Evolutionary conservation across 2,888 invertebrate genomes (phyloP).

Genomic region (Adineta ricciae): DNA sequence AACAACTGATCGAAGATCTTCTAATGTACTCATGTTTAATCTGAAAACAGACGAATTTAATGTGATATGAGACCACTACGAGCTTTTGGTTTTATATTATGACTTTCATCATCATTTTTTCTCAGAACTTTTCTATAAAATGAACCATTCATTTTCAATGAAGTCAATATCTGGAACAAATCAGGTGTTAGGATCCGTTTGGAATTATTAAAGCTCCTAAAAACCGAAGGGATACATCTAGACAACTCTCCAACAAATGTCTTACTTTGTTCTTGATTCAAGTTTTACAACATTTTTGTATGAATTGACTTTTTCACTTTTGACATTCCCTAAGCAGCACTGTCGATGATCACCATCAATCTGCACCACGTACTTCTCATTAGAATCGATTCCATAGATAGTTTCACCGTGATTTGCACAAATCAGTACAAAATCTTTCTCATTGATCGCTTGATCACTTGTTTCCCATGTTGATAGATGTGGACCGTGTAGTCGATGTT

Average conservation of each 20-base stretch:
- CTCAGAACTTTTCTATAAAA: neutral
- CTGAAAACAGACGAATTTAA: neutral
- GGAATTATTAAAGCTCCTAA: neutral
- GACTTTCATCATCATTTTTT: neutral
- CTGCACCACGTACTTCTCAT: neutral
- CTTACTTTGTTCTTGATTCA: neutral
- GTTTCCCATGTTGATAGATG: slow-evolving; percentile 6
- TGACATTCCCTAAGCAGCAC: neutral
- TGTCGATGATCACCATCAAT: neutral
- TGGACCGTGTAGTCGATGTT: neutral
- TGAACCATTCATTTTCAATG: neutral
- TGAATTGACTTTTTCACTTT: neutral
- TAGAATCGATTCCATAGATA: neutral
- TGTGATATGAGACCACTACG: neutral
- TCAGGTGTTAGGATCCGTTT: neutral
- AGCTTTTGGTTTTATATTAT: neutral
- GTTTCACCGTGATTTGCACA: neutral
- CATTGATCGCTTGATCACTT: neutral
- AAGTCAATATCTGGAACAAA: neutral
- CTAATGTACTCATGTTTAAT: neutral
- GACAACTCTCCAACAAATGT: neutral
- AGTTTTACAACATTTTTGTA: slow-evolving; percentile 9
- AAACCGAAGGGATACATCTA: neutral
- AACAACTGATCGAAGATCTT: neutral
- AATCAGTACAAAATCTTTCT: neutral